Conservation (phyloP, 2,888 invertebrate species). For the Teleiodes luculella region DNA sequence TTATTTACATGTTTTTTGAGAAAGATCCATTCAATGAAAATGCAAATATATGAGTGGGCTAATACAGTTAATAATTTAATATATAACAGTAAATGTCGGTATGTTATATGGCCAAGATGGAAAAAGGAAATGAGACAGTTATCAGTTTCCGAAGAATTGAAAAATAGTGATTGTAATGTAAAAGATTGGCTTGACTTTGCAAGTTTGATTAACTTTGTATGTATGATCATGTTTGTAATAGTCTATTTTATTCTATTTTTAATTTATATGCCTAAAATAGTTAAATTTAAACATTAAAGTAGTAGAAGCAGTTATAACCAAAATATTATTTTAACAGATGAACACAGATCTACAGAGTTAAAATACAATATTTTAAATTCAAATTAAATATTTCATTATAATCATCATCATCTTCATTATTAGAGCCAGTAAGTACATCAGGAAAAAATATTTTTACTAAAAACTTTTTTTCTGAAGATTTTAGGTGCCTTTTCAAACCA, state of each 20-base stretch:
- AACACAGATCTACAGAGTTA: no score
- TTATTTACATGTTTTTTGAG: slow-evolving; percentile 33
- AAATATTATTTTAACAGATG: no score
- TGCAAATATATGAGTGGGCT: slow-evolving; percentile 29
- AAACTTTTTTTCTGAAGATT: no score
- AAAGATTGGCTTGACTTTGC: slow-evolving; percentile 38
- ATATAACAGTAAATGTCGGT: slow-evolving; percentile 25
- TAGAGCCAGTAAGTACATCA: no score
- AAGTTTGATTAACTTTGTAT: slow-evolving; percentile 31
- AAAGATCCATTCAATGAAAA: slow-evolving; percentile 26
- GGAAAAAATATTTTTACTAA: no score
- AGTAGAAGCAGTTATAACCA: no score
- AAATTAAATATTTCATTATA: no score
- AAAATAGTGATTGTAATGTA: slow-evolving; percentile 5
- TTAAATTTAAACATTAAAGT: no score
- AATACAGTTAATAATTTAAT: slow-evolving; percentile 31
- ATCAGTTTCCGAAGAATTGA: slow-evolving; percentile 6
- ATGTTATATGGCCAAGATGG: slow-evolving; percentile 36
- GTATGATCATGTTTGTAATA: neutral
- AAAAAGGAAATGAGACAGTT: slow-evolving; percentile 17
- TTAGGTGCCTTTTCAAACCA: no score
- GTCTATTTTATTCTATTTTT: neutral
- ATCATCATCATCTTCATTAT: no score
- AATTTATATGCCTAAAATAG: neutral
- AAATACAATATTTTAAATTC: no score